Base-by-base conservation (phyloP, 2,113 vertebrate species). In the Nesogale talazaci region DNA sequence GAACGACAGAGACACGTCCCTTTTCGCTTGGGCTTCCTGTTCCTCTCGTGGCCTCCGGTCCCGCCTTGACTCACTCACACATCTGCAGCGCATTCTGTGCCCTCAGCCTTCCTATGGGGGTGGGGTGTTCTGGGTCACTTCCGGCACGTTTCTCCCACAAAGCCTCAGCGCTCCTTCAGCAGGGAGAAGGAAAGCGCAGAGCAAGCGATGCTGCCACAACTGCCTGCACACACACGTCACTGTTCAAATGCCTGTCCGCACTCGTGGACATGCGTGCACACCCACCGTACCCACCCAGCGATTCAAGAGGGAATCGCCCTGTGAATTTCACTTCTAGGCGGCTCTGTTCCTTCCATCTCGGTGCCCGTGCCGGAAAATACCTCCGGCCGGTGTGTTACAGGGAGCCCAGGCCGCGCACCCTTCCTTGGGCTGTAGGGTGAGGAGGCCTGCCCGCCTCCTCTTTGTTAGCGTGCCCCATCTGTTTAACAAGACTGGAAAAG, bases 401-500 rank as follows among this genome's bases (percentile, higher is more conserved):
- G 15, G 81, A 92, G 36, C 9, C 0, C 94, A 96, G 95, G 38
- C 77, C 86, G 70, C 96, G 63, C 86, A 88, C 27, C 83, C 74
- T 61, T 86, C 92, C 77, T 87, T 59, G 56, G 56, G 70, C 56
- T 95, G 89, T 52, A 75, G 27, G 93, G 36, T 89, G 61, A 88
- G 1, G 46, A 52, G 91, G 38, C 40, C 36, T 93, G 31, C 67
- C 94, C 93, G 94, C 46, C 70, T 76, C 84, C 77, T 76, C 94
- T 88, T 93, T 92, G 94, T 67, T 92, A 93, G 95, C 88, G 89
- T 81, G 91, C 82, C 75, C 40, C 90, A 83, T 90, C 96, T 97
- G 88, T 92, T 94, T 83, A 75, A 63, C 79, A 81, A 86, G 83
- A 90, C 89, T 67, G 89, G 76, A 90, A 91, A 80, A 95, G 88